A percentile compares a stretch with the other conserved stretches of the same genome.
Evolutionary conservation across 2,888 invertebrate species (phyloP).

Genomic region (Andricus quercusramuli): DNA sequence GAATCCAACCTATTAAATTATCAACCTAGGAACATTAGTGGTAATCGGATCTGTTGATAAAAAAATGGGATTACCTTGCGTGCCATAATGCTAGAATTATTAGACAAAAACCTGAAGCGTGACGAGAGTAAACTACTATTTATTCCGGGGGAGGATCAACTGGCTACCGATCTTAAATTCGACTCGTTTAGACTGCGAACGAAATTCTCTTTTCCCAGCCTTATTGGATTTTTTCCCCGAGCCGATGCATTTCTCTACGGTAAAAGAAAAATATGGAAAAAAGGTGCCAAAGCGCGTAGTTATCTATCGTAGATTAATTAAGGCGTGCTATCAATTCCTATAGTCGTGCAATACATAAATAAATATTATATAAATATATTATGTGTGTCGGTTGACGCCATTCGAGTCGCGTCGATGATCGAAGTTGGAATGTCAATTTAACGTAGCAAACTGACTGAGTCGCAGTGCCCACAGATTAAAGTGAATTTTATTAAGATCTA

Average conservation of each 20-base stretch:
- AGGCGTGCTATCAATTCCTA: conserved; percentile 51
- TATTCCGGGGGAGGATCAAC: not conserved
- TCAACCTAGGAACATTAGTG: conserved; percentile 49
- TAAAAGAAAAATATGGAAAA: conserved; percentile 15
- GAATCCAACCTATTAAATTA: not conserved
- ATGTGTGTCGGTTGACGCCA: conserved; percentile 7
- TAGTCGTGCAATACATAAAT: conserved; percentile 52
- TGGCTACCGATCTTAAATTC: not conserved
- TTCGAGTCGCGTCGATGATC: conserved; percentile 39
- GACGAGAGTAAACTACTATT: not conserved
- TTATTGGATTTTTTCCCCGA: conserved; percentile 35
- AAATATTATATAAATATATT: conserved; percentile 42
- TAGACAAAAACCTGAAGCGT: not conserved
- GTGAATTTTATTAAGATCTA: conserved; percentile 41
- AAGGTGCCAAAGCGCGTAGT: conserved; percentile 64
- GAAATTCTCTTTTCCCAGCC: conserved; percentile 32
- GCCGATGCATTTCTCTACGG: conserved; percentile 22
- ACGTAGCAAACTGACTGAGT: conserved; percentile 63
- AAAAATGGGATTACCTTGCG: conserved; percentile 29
- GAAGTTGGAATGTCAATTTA: conserved; percentile 66
- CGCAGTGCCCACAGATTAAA: conserved; percentile 57
- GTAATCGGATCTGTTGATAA: conserved; percentile 1
- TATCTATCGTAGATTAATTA: conserved; percentile 60
- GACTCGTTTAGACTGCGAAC: not conserved
- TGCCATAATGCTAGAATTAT: conserved; percentile 32